Conservation (phyloP, 2,888 invertebrate species). For the Drosophila histrio region DNA sequence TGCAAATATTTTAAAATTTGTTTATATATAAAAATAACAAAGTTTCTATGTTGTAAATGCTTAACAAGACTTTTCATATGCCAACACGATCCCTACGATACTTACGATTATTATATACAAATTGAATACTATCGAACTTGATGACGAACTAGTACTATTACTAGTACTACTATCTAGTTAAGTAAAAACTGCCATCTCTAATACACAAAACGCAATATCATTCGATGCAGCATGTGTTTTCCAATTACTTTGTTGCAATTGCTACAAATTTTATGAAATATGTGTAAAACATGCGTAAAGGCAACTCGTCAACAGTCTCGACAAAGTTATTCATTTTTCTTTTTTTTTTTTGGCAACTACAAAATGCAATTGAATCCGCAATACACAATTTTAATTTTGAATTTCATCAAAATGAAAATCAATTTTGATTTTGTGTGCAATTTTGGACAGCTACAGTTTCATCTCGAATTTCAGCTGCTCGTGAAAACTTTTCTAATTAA, state of each 20-base stretch:
- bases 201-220: not conserved
- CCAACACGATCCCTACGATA: too few species aligned
- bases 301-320: conserved; percentile 25
- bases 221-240: conserved; percentile 63
- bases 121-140: too few species aligned
- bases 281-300: conserved; percentile 36
- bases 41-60: too few species aligned
- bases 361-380: conserved; percentile 31
- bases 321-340: conserved; percentile 5
- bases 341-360: not conserved
- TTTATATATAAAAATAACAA: too few species aligned
- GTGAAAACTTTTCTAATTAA: conserved; percentile 72
- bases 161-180: too few species aligned
- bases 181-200: conserved; percentile 6
- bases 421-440: conserved; percentile 32
- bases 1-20: too few species aligned
- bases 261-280: conserved; percentile 49
- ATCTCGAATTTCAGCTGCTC: not conserved
- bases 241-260: conserved; percentile 66
- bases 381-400: conserved; percentile 30
- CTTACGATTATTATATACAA: too few species aligned
- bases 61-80: too few species aligned
- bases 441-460: not conserved
- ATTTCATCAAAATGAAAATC: conserved; percentile 37
- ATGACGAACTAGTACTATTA: too few species aligned